phyloP scores from a whole-genome alignment of 2,797 vertebrate genomes.

The Acanthornis magna region DNA sequence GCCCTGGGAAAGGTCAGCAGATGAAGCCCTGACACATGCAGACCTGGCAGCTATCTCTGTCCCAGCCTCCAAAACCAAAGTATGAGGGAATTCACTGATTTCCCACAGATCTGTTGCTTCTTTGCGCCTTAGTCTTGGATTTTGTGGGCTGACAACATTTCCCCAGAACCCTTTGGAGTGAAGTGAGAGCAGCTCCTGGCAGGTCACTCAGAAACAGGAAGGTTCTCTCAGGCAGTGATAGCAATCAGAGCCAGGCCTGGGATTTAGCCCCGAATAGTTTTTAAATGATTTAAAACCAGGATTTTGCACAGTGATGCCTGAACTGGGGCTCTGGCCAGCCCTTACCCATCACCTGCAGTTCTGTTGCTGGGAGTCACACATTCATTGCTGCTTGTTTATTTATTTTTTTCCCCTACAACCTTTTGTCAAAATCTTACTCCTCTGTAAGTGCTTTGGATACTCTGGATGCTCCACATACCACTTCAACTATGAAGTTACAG shows the following conservation, averaged over 20 bases:
- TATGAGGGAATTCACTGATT: fast-evolving
- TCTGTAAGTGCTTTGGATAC: neutral
- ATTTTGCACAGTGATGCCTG: neutral
- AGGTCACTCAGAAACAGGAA: neutral
- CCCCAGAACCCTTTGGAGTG: fast-evolving
- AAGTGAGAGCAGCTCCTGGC: neutral
- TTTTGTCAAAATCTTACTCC: neutral
- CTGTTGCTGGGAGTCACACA: neutral
- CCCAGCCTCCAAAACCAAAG: neutral
- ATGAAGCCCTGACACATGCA: neutral
- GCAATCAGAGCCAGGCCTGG: neutral
- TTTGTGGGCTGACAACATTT: fast-evolving
- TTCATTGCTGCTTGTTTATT: neutral
- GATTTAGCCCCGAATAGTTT: neutral
- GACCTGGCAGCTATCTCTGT: neutral
- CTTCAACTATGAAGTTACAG: neutral
- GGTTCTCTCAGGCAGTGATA: neutral
- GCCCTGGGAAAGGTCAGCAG: slow-evolving; percentile 35
- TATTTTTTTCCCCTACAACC: neutral
- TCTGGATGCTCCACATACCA: neutral
- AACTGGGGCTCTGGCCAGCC: neutral
- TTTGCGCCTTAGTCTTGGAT: neutral
- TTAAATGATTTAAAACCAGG: neutral
- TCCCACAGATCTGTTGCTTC: neutral
- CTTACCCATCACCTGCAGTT: neutral